Base-by-base conservation (phyloP, 2,797 vertebrate species). In the Hirundo rustica region DNA sequence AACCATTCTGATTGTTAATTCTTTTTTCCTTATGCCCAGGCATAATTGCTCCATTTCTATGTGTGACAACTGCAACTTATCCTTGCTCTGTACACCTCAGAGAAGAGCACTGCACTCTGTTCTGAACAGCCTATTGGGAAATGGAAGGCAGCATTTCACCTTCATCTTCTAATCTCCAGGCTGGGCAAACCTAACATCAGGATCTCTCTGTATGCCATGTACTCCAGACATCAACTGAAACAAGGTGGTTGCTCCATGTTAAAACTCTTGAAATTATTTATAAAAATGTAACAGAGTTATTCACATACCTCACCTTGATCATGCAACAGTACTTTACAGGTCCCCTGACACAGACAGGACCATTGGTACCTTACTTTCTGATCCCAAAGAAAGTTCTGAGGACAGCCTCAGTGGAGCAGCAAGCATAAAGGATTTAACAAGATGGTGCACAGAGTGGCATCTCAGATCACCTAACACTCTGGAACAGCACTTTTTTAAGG, bases 191-290 rank as follows among this genome's bases (percentile, higher is more conserved):
- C n/a, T n/a, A n/a, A n/a, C 14, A 42, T n/a, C 27, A 30, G 16
- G 12, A 42, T 26, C 42, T 40, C 30, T 47, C 66, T 21, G 4
- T 15, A 38, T 5, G 19, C 23, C 2, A 0, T 1, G 6, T 29
- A n/a, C 36, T 62, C 27, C 80, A 66, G 47, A 11, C 30, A 34
- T 5, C 21, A 58, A 57, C 25, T 50, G 30, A 89, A 85, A 88
- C 36, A 91, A 96, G 26, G 53, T 10, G 5, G 16, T 44, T 88
- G 42, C 16, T 62, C 32, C 9, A 32, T 66, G 14, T 58, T 44
- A 88, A 82, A 75, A 45, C 29, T 76, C 68, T n/a, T 77, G 55
- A 88, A 81, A 57, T 32, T 8, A 44, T 50, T 75, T 26, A 53
- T 15, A 38, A 72, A 88, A 95, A 74, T 1, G 10, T 22, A 70